Evolutionary conservation across 2,888 invertebrate genomes (phyloP), one percentile per base, ranked within the genome.

Genomic region (Nomada flava): DNA sequence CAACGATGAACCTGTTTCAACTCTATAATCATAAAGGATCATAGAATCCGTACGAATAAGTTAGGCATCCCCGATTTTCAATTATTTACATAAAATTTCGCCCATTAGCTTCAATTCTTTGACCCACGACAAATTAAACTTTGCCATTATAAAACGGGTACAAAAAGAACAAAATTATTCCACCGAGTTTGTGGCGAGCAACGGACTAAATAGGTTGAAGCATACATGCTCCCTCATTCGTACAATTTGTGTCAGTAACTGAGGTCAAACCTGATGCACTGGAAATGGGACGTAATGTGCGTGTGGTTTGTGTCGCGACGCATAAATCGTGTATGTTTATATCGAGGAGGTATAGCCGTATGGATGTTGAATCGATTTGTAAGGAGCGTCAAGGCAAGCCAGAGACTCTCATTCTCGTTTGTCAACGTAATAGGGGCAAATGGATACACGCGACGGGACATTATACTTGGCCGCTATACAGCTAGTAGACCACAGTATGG

Each of bases 301-400:
- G 69, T 71, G 55, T 55, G 64, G 76, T 76, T 67, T 71, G 78
- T 70, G 69, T 73, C 71, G 23, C 72, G 65, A 52, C 36, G 60
- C 67, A 71, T 74, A n/a, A 80, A 84, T 80, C 67, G 15, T 53
- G 47, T 71, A 62, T 59, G 63, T 60, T 50, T 67, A 82, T 63
- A 83, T n/a, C 36, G 47, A 80, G 26, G 59, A 86, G 82, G 79
- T 77, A 85, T 67, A 88, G 83, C 85, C 86, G 62, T 88, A 88
- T 89, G 88, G 83, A 83, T 86, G 89, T 89, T 87, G 89, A 86
- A 93, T 92, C 93, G 91, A 93, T 92, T 92, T 90, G 90, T 89
- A 92, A 92, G 91, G 92, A 91, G 91, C 90, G 91, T 90, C 91
- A 92, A 92, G 91, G 92, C 90, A 79, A 92, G 89, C 91, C 89